These are phyloP conservation scores for Drosophila fungiperda DNA, from an alignment of 2,888 invertebrate genomes.

Conservation along the genomic window DNA sequence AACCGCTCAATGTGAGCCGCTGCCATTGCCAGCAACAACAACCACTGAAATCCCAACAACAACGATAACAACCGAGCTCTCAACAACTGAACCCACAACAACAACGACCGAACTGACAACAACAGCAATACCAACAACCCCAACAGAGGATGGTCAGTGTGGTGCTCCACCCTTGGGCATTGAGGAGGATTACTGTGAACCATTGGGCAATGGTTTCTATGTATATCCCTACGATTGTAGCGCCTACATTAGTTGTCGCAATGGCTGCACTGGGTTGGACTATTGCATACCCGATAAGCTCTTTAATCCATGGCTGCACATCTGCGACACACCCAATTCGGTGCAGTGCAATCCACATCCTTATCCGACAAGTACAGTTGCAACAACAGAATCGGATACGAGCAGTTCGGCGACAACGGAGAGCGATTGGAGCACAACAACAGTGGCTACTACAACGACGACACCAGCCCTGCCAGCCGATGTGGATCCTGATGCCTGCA, in stretches of 20 bases:
- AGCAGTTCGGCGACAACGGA: slow-evolving; percentile 16
- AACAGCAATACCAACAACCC: slow-evolving; percentile 22
- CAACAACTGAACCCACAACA: slow-evolving; percentile 18
- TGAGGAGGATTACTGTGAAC: slow-evolving; percentile 45
- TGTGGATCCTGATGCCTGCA: slow-evolving; percentile 54
- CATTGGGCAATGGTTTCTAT: slow-evolving; percentile 58
- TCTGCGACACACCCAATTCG: slow-evolving; percentile 68
- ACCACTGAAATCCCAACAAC: slow-evolving; percentile 6
- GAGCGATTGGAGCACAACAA: slow-evolving; percentile 19
- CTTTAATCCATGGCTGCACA: slow-evolving; percentile 63
- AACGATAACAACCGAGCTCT: slow-evolving; percentile 22
- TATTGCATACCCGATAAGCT: slow-evolving; percentile 63
- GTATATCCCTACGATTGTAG: slow-evolving; percentile 66
- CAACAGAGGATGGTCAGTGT: slow-evolving; percentile 46
- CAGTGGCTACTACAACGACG: slow-evolving; percentile 32
- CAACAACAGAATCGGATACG: slow-evolving; percentile 22
- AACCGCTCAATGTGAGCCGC: slow-evolving; percentile 56
- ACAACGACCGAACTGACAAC: slow-evolving; percentile 35
- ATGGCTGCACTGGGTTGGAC: slow-evolving; percentile 58
- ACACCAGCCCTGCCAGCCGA: slow-evolving; percentile 49
- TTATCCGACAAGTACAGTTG: slow-evolving; percentile 41
- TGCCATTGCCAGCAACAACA: slow-evolving; percentile 51
- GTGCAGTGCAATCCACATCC: slow-evolving; percentile 49
- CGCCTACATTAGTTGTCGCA: slow-evolving; percentile 61
- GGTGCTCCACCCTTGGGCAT: slow-evolving; percentile 41